Percentiles rank a stretch among this genome's conserved stretches.
Evolutionary conservation across 2,797 vertebrate genomes (phyloP).

Genomic region (Falco columbarius): DNA sequence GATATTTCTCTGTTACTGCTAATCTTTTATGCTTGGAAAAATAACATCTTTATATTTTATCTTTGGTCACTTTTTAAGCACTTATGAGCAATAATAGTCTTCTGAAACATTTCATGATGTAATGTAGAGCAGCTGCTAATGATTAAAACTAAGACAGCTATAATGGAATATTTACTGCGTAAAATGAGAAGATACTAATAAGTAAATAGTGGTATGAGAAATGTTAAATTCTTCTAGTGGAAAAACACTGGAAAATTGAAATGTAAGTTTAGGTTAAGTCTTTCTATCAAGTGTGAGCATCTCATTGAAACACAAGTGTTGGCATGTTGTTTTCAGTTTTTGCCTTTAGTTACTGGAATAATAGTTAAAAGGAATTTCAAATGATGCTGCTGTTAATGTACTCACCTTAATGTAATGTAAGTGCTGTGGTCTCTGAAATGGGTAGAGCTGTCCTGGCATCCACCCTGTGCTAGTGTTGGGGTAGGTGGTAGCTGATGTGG

Average conservation of each 20-base stretch:
- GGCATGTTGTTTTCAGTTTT: background rate
- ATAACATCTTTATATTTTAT: constrained; percentile 15
- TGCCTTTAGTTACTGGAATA: background rate
- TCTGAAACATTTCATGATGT: background rate
- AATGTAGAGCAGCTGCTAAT: background rate
- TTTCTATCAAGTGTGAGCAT: background rate
- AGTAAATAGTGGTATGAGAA: background rate
- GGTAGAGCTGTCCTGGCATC: background rate
- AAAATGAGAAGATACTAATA: background rate
- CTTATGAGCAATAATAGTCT: background rate
- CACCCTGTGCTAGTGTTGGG: background rate
- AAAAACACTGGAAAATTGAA: background rate
- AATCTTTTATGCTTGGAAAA: background rate
- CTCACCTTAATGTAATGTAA: rapidly evolving
- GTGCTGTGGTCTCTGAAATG: background rate
- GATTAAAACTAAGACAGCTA: background rate
- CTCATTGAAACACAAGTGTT: background rate
- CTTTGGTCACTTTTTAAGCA: background rate
- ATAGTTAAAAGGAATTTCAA: background rate
- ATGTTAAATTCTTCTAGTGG: background rate
- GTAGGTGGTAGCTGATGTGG: background rate
- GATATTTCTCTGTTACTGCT: background rate
- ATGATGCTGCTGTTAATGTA: background rate
- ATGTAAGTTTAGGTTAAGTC: background rate
- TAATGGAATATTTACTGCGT: background rate